These are phyloP conservation scores for Sclerurus mexicanus DNA, from an alignment of 2,113 vertebrate genomes.

Conservation along the genomic window DNA sequence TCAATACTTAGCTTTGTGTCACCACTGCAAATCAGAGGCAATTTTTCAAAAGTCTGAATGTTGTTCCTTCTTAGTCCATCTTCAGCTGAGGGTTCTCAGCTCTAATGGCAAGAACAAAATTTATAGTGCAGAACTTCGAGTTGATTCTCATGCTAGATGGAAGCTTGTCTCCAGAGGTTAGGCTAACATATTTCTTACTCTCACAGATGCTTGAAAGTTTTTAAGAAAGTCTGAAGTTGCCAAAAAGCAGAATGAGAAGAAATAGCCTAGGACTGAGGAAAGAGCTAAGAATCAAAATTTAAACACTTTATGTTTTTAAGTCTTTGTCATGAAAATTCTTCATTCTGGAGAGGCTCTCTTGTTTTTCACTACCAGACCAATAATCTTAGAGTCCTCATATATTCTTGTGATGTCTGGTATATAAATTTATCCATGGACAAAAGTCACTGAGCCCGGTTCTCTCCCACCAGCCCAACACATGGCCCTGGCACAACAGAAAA, in stretches of 20 bases:
- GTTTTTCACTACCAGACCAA: background rate
- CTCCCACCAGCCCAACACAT: background rate
- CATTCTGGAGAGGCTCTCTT: background rate
- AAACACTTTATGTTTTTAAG: background rate
- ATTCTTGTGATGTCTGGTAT: background rate
- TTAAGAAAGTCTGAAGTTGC: background rate
- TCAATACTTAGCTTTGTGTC: constrained; percentile 16
- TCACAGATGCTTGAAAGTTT: background rate
- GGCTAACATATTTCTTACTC: background rate
- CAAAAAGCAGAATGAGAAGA: background rate
- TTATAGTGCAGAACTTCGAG: background rate
- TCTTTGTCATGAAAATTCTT: background rate
- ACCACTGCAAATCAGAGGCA: constrained; percentile 34
- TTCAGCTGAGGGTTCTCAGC: constrained; percentile 1
- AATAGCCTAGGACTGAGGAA: background rate
- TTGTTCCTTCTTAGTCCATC: constrained; percentile 45
- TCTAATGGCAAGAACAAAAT: constrained; percentile 11
- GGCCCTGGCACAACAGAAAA: background rate
- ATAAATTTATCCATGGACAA: background rate
- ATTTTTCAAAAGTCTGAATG: constrained; percentile 28
- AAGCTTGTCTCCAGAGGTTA: constrained; percentile 1
- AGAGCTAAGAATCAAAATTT: background rate
- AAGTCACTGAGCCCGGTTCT: background rate
- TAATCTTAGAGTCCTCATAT: background rate
- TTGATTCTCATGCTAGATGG: background rate